Evolutionary conservation across 1,140 invertebrate species (phyloP), one percentile per base, ranked within the genome.

Genomic region (Helicoverpa armigera): DNA sequence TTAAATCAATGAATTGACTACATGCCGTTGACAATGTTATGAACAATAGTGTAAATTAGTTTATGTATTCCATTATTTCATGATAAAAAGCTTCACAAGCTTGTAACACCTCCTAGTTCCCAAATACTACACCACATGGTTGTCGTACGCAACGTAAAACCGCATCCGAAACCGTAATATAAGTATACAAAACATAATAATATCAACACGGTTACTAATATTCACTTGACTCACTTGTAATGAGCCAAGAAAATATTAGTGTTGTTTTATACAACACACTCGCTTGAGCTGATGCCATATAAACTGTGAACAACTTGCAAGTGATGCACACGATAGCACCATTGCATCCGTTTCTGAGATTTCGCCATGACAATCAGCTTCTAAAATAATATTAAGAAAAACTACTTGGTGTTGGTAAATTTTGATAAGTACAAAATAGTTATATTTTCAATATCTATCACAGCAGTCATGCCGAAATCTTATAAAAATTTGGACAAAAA

Each of bases 151-250:
- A 67, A 54, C 61, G 29, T 63, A 65, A 53, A 18, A 10, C 61
- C 23, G 50, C 50, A 18, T 60, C 54, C 72, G 54, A 58, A 58
- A 14, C 16, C 54, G 54, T 54, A 43, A 74, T 67, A 54, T 29
- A 53, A 79, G n/a, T 63, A 61, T 73, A 63, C 16, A 61, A 79
- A 79, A 48, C 83, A 89, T 84, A 83, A 88, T 88, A 88, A 91
- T 91, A 91, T 91, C 87, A 91, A 91, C 89, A 89, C 84, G 53
- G 48, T 61, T 60, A 58, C 67, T 79, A 60, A 73, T 80, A 73
- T 75, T 80, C 67, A 80, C 79, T 75, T 60, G 63, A 80, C 48
- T 61, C 79, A 74, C 35, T 67, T 35, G 16, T 69, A 51, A 53
- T 63, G 56, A 75, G 48, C 61, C 60, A 61, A 65, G 53, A 70